Evolutionary conservation across 2,113 vertebrate genomes (phyloP).

Genomic region (Euleptes europaea): DNA sequence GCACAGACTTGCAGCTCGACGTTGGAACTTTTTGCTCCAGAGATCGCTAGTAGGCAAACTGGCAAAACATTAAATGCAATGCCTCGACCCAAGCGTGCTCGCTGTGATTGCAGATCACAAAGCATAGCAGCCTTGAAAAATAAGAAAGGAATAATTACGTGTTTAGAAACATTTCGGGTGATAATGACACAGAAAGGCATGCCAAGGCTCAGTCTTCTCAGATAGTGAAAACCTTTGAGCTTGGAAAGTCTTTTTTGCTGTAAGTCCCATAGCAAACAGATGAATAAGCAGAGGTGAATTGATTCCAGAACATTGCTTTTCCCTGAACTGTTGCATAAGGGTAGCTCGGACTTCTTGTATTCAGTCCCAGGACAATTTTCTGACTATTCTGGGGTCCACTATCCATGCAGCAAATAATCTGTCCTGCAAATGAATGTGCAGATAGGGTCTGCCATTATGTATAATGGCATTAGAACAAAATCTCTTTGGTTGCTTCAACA

Average conservation of each 20-base stretch:
- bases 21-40: conserved; percentile 77
- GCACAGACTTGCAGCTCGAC: conserved; percentile 81
- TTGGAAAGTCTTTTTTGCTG: background rate
- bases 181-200: background rate
- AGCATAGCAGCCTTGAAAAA: conserved; percentile 36
- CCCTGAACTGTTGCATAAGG: background rate
- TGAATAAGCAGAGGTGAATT: background rate
- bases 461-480: background rate
- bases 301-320: background rate
- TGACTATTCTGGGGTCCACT: too few relatives aligned
- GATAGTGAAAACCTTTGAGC: background rate
- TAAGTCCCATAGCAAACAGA: background rate
- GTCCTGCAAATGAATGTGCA: too few relatives aligned
- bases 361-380: background rate
- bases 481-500: background rate
- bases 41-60: conserved; percentile 82
- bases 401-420: too few relatives aligned
- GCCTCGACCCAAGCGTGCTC: conserved; percentile 57
- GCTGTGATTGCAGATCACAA: conserved; percentile 62
- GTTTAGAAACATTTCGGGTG: conserved; percentile 10
- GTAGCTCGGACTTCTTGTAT: background rate
- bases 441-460: too few relatives aligned
- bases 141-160: background rate
- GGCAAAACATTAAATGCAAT: conserved; percentile 74
- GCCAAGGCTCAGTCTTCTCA: background rate